Evolutionary conservation across 2,888 invertebrate species (phyloP), one percentile per base, ranked within the genome.

Genomic region (Cerceris rybyensis): DNA sequence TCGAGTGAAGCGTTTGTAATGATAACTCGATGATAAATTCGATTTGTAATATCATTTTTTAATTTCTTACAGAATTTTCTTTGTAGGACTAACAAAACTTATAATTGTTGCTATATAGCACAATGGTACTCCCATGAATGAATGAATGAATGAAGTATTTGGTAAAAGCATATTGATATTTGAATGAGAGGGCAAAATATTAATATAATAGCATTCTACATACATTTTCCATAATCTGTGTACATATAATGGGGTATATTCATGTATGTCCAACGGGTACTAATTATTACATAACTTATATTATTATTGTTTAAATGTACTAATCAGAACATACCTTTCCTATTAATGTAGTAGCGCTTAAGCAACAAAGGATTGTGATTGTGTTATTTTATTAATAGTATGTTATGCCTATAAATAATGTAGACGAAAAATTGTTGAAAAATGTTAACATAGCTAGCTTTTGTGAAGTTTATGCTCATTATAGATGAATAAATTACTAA

Each of bases 101-200:
- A 83, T 84, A 84, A 78, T 85, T 78, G 80, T 86, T 83, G 84
- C 81, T 86, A 83, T 70, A 85, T 74, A 84, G 81, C 81, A 83
- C 70, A 82, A 83, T 78, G 81, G 80, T 81, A 87, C 84, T 87
- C 87, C 87, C 80, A 78, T 84, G 86, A 88, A 84, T 87, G 85
- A 85, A 75, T 85, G 85, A 84, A 80, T 82, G 83, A 85, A 84
- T 87, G 87, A 78, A 85, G 75, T 87, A 89, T 85, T 88, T 88
- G 83, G 75, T 86, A 87, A 85, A 86, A 87, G 80, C 83, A 85
- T 85, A 87, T 88, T 87, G 85, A 88, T 86, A 88, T 86, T 71
- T 89, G 88, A 90, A 90, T 90, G 89, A 92, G 92, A 92, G 92
- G 92, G 92, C 92, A 92, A 92, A 92, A 91, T 92, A 92, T 92